phyloP scores from a whole-genome alignment of 2,113 vertebrate genomes.

The Alligator mississippiensis region DNA sequence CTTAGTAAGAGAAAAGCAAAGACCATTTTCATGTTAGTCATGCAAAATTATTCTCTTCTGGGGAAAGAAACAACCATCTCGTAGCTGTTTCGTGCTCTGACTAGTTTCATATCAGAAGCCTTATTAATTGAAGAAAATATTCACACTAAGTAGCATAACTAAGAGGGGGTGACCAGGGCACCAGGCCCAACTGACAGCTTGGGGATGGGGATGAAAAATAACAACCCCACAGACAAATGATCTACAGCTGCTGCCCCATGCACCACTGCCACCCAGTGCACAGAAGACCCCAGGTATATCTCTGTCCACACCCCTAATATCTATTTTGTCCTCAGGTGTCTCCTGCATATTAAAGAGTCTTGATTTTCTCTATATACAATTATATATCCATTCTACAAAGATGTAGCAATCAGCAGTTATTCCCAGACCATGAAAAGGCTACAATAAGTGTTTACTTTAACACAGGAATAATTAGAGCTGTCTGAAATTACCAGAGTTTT shows the following conservation, averaged over 20 bases:
- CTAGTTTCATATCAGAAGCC: neutral
- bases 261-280: too few species aligned
- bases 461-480: neutral
- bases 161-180: too few species aligned
- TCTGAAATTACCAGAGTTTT: neutral
- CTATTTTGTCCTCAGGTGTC: neutral
- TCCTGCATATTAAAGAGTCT: neutral
- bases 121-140: neutral
- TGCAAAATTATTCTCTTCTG: conserved; percentile 22
- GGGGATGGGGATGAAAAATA: too few species aligned
- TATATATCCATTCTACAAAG: neutral
- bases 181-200: too few species aligned
- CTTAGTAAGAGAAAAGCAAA: conserved; percentile 73
- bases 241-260: too few species aligned
- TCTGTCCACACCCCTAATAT: neutral
- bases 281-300: too few species aligned
- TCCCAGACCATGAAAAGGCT: neutral
- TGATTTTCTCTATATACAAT: neutral
- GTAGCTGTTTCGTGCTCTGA: neutral
- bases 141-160: too few species aligned
- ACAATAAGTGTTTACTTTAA: neutral
- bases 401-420: rapidly evolving
- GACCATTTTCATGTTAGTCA: conserved; percentile 61
- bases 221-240: too few species aligned
- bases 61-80: neutral